Base-by-base conservation (phyloP, 1,140 invertebrate species). In the Drosophila malerkotliana region DNA sequence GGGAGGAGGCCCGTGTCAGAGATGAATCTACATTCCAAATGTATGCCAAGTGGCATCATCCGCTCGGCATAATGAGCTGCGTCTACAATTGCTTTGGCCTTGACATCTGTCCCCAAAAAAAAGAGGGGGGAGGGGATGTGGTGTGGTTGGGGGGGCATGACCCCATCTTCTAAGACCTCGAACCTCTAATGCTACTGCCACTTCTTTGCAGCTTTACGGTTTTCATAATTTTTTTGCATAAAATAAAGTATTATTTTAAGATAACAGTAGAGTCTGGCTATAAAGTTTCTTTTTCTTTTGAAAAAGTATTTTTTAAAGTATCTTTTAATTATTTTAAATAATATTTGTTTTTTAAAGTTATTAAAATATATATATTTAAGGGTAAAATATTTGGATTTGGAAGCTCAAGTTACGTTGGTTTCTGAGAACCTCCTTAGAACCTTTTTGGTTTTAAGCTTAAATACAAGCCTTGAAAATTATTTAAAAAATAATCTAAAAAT, bases 21-120 rank as follows among this genome's bases (percentile, higher is more conserved):
- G 71, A 57, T 69, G 73, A 58, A 73, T 63, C 69, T 73, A 14
- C 58, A 45, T 44, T 57, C 51, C 51, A 85, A 85, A 87, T 85
- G 81, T 87, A 87, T 87, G 82, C 82, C 79, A 87, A 87, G 82
- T 88, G 79, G 64, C 67, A 80, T 68, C 72, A 85, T 68, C 72
- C 74, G 83, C 75, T 87, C 88, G 74, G 82, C 82, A 87, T 87
- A 87, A 87, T 87, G 82, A 87, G 83, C 74, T 76, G 73, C 56
- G 51, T 77, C 63, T 55, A 87, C 82, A 85, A 85, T 76, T 87
- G 75, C 60, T 78, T 49, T 64, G 71, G 81, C 82, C 82, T 87
- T 87, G 78, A 58, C 62, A 77, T 69, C 62, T 68, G 62, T 39
- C 41, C 41, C 41, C 41, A 6, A 44, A 14, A 14, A 44, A n/a